Evolutionary conservation across 2,888 invertebrate species (phyloP).

Genomic region (Mesorhabditis spiculigera): DNA sequence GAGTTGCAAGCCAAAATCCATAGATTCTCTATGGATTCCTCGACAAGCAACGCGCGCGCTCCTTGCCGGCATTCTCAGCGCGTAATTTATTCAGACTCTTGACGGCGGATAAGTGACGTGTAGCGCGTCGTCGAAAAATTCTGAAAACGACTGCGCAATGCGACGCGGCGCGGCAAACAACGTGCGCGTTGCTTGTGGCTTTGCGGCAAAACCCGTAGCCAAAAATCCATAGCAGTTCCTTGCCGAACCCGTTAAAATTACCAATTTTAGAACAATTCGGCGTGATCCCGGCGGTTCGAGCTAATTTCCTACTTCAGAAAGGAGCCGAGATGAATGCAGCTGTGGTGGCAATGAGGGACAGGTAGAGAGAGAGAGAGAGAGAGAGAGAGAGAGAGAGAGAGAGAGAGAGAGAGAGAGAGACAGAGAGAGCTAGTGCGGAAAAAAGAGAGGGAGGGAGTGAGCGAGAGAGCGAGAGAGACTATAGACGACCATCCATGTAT

Average conservation of each 20-base stretch:
- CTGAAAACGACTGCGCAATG: too few species aligned
- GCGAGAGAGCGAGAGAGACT: too few species aligned
- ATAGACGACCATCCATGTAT: too few species aligned
- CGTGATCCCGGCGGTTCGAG: constrained; percentile 56
- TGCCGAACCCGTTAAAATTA: background rate
- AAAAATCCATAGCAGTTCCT: background rate
- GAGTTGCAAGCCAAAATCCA: background rate
- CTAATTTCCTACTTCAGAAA: constrained; percentile 61
- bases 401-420: too few species aligned
- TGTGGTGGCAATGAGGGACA: constrained; percentile 59
- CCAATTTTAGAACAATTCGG: constrained; percentile 34
- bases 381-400: too few species aligned
- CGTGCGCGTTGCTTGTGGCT: constrained; percentile 15
- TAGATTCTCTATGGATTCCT: background rate
- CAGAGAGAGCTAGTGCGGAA: too few species aligned
- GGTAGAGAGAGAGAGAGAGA: background rate
- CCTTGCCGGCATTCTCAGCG: background rate
- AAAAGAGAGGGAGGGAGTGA: too few species aligned
- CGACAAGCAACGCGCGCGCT: background rate
- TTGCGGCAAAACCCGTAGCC: background rate
- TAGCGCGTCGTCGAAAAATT: background rate
- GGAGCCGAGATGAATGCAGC: constrained; percentile 59
- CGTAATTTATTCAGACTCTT: background rate
- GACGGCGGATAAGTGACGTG: background rate
- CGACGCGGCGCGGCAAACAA: background rate